A percentile compares a stretch with the other conserved stretches of the same genome.
phyloP scores from a whole-genome alignment of 2,888 invertebrate species.

The Acleris sparsana region DNA sequence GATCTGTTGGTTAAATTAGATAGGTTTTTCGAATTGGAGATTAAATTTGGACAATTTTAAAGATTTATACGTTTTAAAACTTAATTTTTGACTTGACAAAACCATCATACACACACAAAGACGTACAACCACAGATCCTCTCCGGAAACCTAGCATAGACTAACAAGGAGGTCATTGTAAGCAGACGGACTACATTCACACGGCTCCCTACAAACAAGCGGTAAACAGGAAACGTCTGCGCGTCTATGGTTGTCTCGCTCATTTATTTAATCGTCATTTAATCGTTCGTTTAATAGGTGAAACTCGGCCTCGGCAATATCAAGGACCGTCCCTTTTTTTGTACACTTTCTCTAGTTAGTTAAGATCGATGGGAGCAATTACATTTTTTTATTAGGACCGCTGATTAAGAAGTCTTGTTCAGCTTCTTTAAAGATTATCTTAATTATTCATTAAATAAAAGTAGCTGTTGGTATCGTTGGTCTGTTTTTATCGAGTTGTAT shows the following conservation, averaged over 20 bases:
- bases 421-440: slow-evolving; percentile 13
- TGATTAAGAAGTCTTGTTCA: slow-evolving; percentile 19
- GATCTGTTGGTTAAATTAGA: too few relatives aligned
- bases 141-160: slow-evolving; percentile 28
- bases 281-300: slow-evolving; percentile 74
- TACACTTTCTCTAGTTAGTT: slow-evolving; percentile 47
- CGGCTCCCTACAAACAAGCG: slow-evolving; percentile 38
- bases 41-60: too few relatives aligned
- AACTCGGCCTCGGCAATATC: slow-evolving; percentile 58
- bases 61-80: too few relatives aligned
- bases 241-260: slow-evolving; percentile 45
- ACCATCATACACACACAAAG: background rate
- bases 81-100: too few relatives aligned
- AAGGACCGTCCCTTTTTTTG: slow-evolving; percentile 48
- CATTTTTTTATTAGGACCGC: slow-evolving; percentile 22
- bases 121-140: background rate
- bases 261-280: slow-evolving; percentile 71
- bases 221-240: slow-evolving; percentile 64
- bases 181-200: slow-evolving; percentile 36
- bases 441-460: slow-evolving; percentile 6
- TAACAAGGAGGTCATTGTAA: slow-evolving; percentile 33
- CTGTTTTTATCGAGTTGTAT: background rate
- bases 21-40: too few relatives aligned
- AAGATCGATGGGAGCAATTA: slow-evolving; percentile 38
- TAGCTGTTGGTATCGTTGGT: slow-evolving; percentile 1